Percentiles rank a stretch among this genome's conserved stretches.
phyloP scores from a whole-genome alignment of 1,140 invertebrate genomes.

The Cheumatopsyche charites region DNA sequence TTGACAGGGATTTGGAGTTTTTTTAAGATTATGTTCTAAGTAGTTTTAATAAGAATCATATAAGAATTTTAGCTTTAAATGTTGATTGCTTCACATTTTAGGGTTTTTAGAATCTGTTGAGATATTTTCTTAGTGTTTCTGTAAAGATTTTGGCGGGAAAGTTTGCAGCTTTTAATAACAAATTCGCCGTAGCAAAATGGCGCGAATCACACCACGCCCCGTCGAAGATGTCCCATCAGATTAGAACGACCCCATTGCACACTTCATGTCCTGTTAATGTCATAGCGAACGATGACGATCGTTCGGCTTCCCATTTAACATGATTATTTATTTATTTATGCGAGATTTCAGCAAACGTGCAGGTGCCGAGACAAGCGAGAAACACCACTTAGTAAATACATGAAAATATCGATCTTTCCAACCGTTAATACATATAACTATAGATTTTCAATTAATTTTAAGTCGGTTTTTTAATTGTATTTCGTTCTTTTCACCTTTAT shows the following conservation, averaged over 20 bases:
- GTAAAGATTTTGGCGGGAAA: too few relatives aligned
- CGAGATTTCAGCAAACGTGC: slow-evolving; percentile 1
- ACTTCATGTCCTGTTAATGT: slow-evolving; percentile 43
- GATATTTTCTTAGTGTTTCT: background rate
- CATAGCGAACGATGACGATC: slow-evolving; percentile 30
- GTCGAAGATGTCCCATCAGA: slow-evolving; percentile 46
- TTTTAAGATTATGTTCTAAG: too few relatives aligned
- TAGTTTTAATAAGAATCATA: too few relatives aligned
- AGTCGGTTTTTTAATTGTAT: too few relatives aligned
- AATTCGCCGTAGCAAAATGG: slow-evolving; percentile 30
- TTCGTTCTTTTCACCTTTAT: too few relatives aligned
- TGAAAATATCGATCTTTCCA: too few relatives aligned
- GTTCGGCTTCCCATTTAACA: slow-evolving; percentile 32
- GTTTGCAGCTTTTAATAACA: slow-evolving; percentile 46
- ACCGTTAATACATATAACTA: too few relatives aligned
- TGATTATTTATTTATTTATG: slow-evolving; percentile 32
- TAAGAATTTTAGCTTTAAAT: too few relatives aligned
- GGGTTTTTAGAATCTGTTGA: too few relatives aligned
- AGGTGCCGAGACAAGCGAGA: background rate
- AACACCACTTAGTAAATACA: background rate
- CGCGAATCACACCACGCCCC: slow-evolving; percentile 44
- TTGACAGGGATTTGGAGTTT: too few relatives aligned
- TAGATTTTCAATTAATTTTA: too few relatives aligned
- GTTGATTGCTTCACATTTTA: too few relatives aligned
- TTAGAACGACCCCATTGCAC: slow-evolving; percentile 41